Percentiles rank a stretch among this genome's conserved stretches.
Evolutionary conservation across 2,888 invertebrate genomes (phyloP).

Genomic region (Agrochola litura): DNA sequence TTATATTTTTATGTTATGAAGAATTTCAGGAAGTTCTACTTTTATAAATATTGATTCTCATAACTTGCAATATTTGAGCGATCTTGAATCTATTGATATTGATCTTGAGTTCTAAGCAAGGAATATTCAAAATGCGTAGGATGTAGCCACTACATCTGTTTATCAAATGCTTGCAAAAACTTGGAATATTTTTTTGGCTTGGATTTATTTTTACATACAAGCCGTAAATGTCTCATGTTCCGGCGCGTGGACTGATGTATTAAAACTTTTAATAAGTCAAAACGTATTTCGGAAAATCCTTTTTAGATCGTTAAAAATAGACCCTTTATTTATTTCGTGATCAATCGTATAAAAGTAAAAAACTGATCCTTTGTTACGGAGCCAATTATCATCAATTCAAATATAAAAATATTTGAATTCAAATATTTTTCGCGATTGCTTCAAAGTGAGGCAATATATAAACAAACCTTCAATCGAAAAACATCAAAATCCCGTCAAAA

Average conservation of each 20-base stretch:
- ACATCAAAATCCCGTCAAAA: constrained; percentile 3
- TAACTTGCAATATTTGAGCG: not conserved
- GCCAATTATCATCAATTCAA: constrained; percentile 17
- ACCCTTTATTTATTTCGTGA: not conserved
- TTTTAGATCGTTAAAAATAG: not conserved
- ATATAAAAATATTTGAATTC: not conserved
- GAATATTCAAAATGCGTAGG: not conserved
- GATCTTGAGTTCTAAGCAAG: not conserved
- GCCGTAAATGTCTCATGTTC: not conserved
- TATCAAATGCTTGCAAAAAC: not conserved
- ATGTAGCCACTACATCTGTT: not conserved
- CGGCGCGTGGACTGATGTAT: not conserved
- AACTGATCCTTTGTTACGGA: constrained; percentile 8
- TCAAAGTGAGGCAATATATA: constrained; percentile 23
- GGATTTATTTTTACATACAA: no score
- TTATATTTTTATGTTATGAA: not conserved
- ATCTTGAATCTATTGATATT: no score
- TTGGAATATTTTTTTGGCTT: not conserved
- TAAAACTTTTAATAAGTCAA: constrained; percentile 2
- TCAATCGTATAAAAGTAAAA: not conserved
- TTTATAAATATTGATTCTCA: not conserved
- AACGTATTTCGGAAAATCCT: not conserved
- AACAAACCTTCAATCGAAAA: constrained; percentile 29
- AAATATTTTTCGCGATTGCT: not conserved
- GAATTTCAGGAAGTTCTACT: not conserved